Evolutionary conservation across 2,888 invertebrate genomes (phyloP).

Genomic region (Helicoverpa assulta): DNA sequence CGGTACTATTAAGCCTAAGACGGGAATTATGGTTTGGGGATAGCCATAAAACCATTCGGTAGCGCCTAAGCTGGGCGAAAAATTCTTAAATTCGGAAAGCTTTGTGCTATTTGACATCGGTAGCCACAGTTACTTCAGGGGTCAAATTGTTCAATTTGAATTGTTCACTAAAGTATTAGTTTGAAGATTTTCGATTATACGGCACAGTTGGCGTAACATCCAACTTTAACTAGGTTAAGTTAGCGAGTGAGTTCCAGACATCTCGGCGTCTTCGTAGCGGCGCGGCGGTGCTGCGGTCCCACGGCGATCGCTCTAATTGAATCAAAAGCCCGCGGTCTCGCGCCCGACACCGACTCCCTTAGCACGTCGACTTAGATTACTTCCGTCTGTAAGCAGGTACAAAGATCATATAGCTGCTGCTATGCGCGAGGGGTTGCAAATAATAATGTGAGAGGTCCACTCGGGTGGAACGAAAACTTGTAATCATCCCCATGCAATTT

Average conservation of each 20-base stretch:
- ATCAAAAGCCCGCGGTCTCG: conserved; percentile 77
- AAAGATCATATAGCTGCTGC: conserved; percentile 41
- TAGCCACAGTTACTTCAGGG: neutral
- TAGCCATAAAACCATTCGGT: conserved; percentile 60
- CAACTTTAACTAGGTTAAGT: conserved; percentile 51
- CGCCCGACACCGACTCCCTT: conserved; percentile 80
- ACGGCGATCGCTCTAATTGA: conserved; percentile 83
- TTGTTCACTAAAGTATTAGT: conserved; percentile 2
- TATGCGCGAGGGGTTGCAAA: conserved; percentile 50
- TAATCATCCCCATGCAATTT: neutral
- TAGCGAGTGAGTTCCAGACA: conserved; percentile 48
- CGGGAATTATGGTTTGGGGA: conserved; percentile 78
- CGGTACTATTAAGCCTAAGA: conserved; percentile 87
- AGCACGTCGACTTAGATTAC: conserved; percentile 85
- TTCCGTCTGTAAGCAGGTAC: conserved; percentile 63
- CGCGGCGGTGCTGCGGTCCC: conserved; percentile 61
- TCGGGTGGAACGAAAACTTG: conserved; percentile 19
- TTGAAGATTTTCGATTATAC: conserved; percentile 2
- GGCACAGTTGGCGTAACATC: conserved; percentile 23
- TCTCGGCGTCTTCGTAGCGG: conserved; percentile 46
- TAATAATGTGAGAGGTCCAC: conserved; percentile 27
- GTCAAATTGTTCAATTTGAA: neutral
- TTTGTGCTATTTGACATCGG: conserved; percentile 5
- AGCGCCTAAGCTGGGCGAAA: conserved; percentile 55
- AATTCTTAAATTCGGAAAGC: conserved; percentile 25